Conservation (phyloP, 2,888 invertebrate species). For the Coecobrya sp. region DNA sequence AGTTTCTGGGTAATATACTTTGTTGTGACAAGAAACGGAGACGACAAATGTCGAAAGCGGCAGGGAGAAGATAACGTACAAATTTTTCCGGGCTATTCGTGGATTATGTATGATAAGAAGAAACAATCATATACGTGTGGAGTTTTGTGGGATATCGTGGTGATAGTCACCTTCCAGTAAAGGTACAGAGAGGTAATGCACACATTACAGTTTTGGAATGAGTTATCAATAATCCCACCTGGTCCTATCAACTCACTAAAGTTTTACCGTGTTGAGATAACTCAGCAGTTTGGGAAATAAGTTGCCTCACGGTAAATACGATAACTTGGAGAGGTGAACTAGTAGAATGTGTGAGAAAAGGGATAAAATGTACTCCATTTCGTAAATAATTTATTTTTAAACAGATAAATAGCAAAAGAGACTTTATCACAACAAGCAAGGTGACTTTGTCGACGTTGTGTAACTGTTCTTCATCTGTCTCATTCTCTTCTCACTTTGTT, state of each 20-base stretch:
- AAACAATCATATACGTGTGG: conserved; percentile 18
- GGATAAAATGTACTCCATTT: conserved; percentile 1
- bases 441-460: conserved; percentile 22
- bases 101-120: conserved; percentile 69
- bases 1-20: not conserved
- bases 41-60: conserved; percentile 37
- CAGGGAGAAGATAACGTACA: conserved; percentile 51
- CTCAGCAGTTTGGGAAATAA: conserved; percentile 27
- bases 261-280: conserved; percentile 41
- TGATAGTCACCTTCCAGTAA: not conserved
- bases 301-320: not conserved
- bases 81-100: conserved; percentile 46
- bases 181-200: not conserved
- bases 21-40: conserved; percentile 40
- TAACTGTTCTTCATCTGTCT: conserved; percentile 24
- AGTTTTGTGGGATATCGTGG: conserved; percentile 13
- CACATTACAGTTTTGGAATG: not conserved
- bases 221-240: conserved; percentile 76
- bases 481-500: conserved; percentile 16
- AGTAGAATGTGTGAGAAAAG: not conserved
- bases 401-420: not conserved
- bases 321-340: not conserved
- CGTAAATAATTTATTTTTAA: conserved; percentile 25
- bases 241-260: conserved; percentile 51
- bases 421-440: conserved; percentile 21